These are phyloP conservation scores for Hetaerina titia DNA, from an alignment of 2,888 invertebrate species.

Conservation along the genomic window DNA sequence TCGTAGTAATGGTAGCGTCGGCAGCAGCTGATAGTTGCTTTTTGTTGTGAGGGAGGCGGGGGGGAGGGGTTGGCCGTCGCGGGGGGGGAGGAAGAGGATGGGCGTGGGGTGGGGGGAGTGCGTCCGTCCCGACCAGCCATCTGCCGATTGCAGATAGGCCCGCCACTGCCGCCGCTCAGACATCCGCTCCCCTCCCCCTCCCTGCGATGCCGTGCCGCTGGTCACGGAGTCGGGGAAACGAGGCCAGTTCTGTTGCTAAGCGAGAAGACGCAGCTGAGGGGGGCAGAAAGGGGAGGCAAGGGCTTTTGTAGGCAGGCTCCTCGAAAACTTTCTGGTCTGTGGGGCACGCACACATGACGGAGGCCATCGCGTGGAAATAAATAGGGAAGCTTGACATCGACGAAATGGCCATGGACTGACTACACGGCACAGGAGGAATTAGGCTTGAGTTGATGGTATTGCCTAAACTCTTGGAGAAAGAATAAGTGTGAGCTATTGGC, in stretches of 20 bases:
- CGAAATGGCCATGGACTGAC: not conserved
- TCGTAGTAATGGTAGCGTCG: not conserved
- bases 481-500: too few species aligned
- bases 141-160: constrained; percentile 61
- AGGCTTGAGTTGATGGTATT: not conserved
- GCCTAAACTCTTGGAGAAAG: too few species aligned
- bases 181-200: constrained; percentile 41
- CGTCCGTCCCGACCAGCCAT: constrained; percentile 46
- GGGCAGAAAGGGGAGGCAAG: not conserved
- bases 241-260: constrained; percentile 61
- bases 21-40: constrained; percentile 34
- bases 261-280: constrained; percentile 43
- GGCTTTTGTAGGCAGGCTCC: not conserved
- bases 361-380: not conserved
- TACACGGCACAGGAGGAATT: not conserved
- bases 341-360: not conserved
- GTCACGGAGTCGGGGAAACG: constrained; percentile 46
- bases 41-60: not conserved
- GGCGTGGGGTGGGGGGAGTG: not conserved
- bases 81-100: not conserved
- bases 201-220: not conserved
- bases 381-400: not conserved
- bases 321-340: constrained; percentile 32
- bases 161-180: constrained; percentile 40
- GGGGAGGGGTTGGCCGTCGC: not conserved